Evolutionary conservation across 2,888 invertebrate genomes (phyloP), one percentile per base, ranked within the genome.

Genomic region (Sepiola atlantica): DNA sequence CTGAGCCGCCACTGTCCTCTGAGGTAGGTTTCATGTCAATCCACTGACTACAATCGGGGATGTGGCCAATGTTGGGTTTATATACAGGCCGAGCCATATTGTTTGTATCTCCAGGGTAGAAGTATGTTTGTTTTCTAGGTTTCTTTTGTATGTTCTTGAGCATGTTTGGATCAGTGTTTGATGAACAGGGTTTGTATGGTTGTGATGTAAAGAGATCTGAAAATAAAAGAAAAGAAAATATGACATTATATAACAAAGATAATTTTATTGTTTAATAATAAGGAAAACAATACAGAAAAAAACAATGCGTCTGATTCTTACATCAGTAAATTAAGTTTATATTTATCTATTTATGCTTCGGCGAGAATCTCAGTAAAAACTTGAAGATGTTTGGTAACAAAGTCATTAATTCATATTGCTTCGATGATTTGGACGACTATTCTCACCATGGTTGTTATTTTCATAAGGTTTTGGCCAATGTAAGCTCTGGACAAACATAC

Each of bases 11-110:
- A 77, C 77, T 77, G 77, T 77, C 77, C 77, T 77, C 77, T 77
- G 77, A n/a, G 77, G 77, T 77, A n/a, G 77, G 77, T 77, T 77
- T 77, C 77, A 77, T 77, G 32, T 77, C 77, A 77, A 77, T 77
- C 77, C 77, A 77, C 77, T 77, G 77, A 77, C 77, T 77, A 77
- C 77, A 77, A 77, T 77, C 77, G 32, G 77, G 77, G 77, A 77
- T 77, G 77, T 77, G 77, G n/a, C 77, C 77, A 32, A 77, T 77
- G 16, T 77, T 77, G 77, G 77, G 77, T n/a, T 77, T 77, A 77
- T 77, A 77, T 77, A 77, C n/a, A 77, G 77, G 77, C n/a, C 77
- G n/a, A 77, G 77, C n/a, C n/a, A 77, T 77, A 77, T 77, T 77
- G 77, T 77, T n/a, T 77, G 77, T 77, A 16, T 77, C 77, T 77